Evolutionary conservation across 2,888 invertebrate genomes (phyloP).

Genomic region (Tanaodytes sp.): DNA sequence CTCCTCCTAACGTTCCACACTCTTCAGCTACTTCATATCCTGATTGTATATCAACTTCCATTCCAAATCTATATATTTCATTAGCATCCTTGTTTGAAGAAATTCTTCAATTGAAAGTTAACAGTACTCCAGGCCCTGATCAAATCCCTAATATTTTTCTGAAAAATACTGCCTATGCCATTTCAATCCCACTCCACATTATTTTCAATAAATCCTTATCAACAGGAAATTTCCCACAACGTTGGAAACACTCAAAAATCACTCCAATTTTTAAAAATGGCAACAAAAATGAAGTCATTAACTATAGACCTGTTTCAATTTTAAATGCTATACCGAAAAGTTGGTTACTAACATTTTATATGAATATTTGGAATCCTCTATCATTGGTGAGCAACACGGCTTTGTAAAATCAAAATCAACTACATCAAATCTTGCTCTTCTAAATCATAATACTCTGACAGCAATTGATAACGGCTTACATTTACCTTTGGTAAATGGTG

Average conservation of each 20-base stretch:
- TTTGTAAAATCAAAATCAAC: background rate
- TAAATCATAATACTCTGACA: too few relatives aligned
- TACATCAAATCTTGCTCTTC: background rate
- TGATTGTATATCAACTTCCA: too few relatives aligned
- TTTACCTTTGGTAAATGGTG: too few relatives aligned
- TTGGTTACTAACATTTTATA: background rate
- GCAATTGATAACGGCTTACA: too few relatives aligned
- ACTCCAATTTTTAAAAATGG: background rate
- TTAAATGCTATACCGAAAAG: background rate
- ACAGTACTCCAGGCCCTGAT: background rate
- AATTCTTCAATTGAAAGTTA: background rate
- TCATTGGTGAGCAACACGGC: background rate
- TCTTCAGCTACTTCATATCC: too few relatives aligned
- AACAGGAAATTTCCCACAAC: background rate
- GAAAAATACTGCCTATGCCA: background rate
- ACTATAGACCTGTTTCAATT: background rate
- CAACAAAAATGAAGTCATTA: background rate
- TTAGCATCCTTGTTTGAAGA: background rate
- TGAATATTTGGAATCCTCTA: background rate
- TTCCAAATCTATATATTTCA: background rate
- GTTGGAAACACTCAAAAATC: background rate
- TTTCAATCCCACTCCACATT: background rate
- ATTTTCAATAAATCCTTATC: background rate
- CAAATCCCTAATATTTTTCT: background rate
- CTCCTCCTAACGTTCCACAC: too few relatives aligned